Percentiles rank a stretch among this genome's conserved stretches.
phyloP scores from a whole-genome alignment of 2,888 invertebrate genomes.

The Sarcophaga caerulescens region DNA sequence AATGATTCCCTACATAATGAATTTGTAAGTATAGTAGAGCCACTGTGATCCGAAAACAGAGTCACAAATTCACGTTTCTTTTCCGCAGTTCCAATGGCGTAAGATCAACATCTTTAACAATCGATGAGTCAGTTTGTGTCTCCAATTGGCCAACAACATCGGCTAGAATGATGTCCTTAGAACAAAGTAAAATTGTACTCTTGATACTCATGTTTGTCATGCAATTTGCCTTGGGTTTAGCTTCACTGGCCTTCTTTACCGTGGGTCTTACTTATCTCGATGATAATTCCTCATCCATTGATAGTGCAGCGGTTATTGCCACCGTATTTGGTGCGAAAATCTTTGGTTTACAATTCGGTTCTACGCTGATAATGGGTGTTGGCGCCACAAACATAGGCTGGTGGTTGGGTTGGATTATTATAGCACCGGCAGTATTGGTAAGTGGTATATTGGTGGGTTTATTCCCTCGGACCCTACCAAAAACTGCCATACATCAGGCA shows the following conservation, averaged over 20 bases:
- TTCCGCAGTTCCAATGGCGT: conserved; percentile 71
- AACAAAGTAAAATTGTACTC: conserved; percentile 78
- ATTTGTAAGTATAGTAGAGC: conserved; percentile 76
- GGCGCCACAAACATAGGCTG: conserved; percentile 76
- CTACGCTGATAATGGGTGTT: conserved; percentile 77
- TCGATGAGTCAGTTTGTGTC: conserved; percentile 73
- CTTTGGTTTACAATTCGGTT: conserved; percentile 80
- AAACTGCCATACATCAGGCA: conserved; percentile 83
- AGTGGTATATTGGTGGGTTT: conserved; percentile 82
- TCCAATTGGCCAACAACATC: conserved; percentile 71
- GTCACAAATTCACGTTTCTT: neutral
- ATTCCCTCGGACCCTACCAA: conserved; percentile 83
- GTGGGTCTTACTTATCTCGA: conserved; percentile 84
- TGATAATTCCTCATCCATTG: conserved; percentile 83
- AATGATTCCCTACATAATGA: conserved; percentile 83
- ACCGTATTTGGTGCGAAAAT: conserved; percentile 77
- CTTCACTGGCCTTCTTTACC: conserved; percentile 82
- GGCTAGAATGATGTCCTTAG: conserved; percentile 67
- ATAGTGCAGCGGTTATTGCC: conserved; percentile 82
- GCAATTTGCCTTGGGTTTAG: conserved; percentile 82
- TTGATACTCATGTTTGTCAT: conserved; percentile 81
- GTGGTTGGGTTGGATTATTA: conserved; percentile 83
- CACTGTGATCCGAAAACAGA: neutral
- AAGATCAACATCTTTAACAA: conserved; percentile 59
- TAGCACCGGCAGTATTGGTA: conserved; percentile 81